Evolutionary conservation across 2,113 vertebrate genomes (phyloP), one percentile per base, ranked within the genome.

Genomic region (Campylomormyrus numenius): DNA sequence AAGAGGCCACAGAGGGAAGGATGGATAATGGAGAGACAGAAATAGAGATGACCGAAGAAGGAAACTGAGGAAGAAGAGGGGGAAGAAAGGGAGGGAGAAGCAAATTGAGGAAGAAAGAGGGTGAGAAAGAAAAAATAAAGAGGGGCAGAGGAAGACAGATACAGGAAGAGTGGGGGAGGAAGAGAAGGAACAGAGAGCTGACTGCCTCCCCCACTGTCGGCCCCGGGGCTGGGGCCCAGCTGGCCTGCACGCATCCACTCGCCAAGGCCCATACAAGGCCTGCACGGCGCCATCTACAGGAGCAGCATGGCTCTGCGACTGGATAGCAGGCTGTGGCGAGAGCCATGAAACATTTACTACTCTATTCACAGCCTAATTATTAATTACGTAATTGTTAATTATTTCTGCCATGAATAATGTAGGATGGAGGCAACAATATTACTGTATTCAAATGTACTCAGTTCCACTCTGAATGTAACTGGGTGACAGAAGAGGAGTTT

Each of bases 341-440:
- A 56, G 45, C 85, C n/a, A 35, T 17, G 49, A 87, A 87, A 87
- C 49, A 87, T 87, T 87, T 53, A 53, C 85, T 27, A 35, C 21
- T 87, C 85, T 53, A 39, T 56, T 87, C n/a, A 21, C 50, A 48
- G 85, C 24, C 48, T 53, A 87, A 87, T 87, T 56, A 87, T 87
- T 56, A 52, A 87, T 87, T 87, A 87, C 50, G 50, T 53, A 87
- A 87, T 53, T 87, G 48, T 86, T 86, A 86, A 87, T 87, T 87
- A 87, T 87, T 87, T 87, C 85, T 53, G 49, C 31, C 46, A 87
- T 87, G 85, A 87, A 87, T 87, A 87, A 87, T 87, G 85, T 53
- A 87, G 49, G 17, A 53, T 56, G 50, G 27, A 53, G 85, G 85
- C 85, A 56, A 35, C 85, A 87, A 56, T n/a, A 35, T 49, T 86